A percentile compares a stretch with the other conserved stretches of the same genome.
Evolutionary conservation across 2,797 vertebrate species (phyloP).

Genomic region (Gastrophryne carolinensis): DNA sequence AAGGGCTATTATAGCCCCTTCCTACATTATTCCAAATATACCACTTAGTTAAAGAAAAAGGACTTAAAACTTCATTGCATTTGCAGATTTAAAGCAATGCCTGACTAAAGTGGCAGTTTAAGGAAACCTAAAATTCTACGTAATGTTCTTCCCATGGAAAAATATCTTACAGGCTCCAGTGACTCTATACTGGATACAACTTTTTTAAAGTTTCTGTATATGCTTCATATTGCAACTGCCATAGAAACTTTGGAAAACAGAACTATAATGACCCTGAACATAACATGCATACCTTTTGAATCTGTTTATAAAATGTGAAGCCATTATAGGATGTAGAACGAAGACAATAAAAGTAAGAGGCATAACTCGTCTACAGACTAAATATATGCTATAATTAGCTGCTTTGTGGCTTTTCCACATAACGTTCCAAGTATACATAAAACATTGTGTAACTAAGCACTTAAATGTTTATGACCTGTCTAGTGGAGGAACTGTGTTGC

Average conservation of each 20-base stretch:
- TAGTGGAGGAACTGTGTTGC: constrained; percentile 10
- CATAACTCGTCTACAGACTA: constrained; percentile 39
- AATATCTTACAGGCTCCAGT: constrained; percentile 1
- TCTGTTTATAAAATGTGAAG: constrained; percentile 20
- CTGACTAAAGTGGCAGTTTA: too few relatives aligned
- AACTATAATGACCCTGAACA: constrained; percentile 4
- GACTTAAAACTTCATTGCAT: too few relatives aligned
- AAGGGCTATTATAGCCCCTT: too few relatives aligned
- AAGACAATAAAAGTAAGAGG: constrained; percentile 44
- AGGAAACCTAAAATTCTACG: neutral
- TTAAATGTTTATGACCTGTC: constrained; percentile 50
- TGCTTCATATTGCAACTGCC: constrained; percentile 5
- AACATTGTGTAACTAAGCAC: constrained; percentile 45
- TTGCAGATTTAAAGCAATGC: too few relatives aligned
- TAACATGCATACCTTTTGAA: constrained; percentile 7
- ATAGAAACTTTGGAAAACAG: constrained; percentile 6
- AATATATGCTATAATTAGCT: constrained; percentile 51
- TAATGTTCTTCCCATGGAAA: neutral
- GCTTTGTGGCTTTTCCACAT: constrained; percentile 29
- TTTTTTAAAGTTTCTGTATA: neutral
- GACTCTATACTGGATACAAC: neutral
- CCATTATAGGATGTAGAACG: constrained; percentile 29
- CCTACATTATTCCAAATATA: too few relatives aligned
- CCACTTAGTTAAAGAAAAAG: too few relatives aligned
- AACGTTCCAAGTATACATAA: constrained; percentile 48